Conservation (phyloP, 2,888 invertebrate genomes). For the Scrobipalpa costella region DNA sequence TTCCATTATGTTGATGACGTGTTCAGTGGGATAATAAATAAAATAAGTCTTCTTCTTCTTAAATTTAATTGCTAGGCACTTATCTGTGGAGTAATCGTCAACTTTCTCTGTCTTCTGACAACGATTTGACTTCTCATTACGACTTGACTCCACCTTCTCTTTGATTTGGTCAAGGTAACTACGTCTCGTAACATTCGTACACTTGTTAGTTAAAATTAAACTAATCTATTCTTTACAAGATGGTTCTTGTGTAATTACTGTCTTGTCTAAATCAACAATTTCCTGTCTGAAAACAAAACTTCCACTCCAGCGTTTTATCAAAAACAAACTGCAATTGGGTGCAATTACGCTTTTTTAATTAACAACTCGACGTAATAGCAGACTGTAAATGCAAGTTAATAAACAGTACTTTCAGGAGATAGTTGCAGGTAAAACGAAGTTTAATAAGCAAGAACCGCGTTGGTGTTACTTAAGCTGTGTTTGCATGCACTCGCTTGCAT, state of each 20-base stretch:
- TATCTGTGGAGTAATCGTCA: too few relatives aligned
- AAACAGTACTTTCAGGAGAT: conserved; percentile 38
- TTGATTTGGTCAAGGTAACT: too few relatives aligned
- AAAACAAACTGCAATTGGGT: conserved; percentile 21
- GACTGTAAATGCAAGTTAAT: conserved; percentile 38
- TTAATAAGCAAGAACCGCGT: conserved; percentile 64
- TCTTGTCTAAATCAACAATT: not conserved
- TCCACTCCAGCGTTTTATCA: not conserved
- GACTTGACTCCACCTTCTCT: too few relatives aligned
- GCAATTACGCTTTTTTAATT: conserved; percentile 23
- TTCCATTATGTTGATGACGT: too few relatives aligned
- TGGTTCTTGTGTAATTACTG: not conserved
- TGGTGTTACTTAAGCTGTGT: conserved; percentile 42
- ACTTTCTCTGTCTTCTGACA: too few relatives aligned
- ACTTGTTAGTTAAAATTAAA: not conserved
- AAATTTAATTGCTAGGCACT: too few relatives aligned
- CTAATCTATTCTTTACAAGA: not conserved
- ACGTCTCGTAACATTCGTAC: too few relatives aligned
- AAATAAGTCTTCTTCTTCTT: too few relatives aligned
- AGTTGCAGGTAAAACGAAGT: conserved; percentile 47
- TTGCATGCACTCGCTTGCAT: conserved; percentile 20
- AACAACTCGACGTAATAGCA: conserved; percentile 28
- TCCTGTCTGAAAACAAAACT: not conserved
- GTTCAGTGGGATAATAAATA: too few relatives aligned
- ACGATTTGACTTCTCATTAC: too few relatives aligned